Base-by-base conservation (phyloP, 2,888 invertebrate species). In the Cryptocheilus praepositus region DNA sequence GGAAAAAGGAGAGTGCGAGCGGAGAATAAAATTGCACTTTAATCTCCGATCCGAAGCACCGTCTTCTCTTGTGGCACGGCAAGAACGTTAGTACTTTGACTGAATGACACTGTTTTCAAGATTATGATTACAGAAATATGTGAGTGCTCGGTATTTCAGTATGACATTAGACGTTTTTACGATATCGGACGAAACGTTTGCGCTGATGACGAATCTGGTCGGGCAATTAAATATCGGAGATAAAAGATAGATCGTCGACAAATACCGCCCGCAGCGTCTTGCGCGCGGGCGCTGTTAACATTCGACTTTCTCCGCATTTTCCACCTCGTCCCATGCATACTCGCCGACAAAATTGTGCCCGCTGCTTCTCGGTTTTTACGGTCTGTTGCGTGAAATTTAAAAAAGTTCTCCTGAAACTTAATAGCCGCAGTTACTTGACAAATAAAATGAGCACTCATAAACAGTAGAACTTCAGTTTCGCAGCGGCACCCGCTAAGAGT, bases 201-300 rank as follows among this genome's bases (percentile, higher is more conserved):
- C 25, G 25, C 3, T 4, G 45, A 45, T 8, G 16, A n/a, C 3
- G 2, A 71, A 65, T 78, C 76, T 80, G 80, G 80, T 77, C 79
- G 76, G 80, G 83, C 83, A 82, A 83, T 85, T 82, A 84, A 82
- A 81, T 81, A 83, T 85, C 81, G 81, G 67, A 79, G 82, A 82
- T 83, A 80, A 83, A 83, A 79, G 67, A 74, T 79, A 79, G 7
- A 1, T 1, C n/a, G 36, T 36, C 36, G 11, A 36, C 13, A 16
- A 49, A 18, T 16, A 49, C 8, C 16, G n/a, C 49, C 16, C 8
- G 49, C 49, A 11, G 11, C 1, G 8, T 49, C n/a, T 49, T 8
- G 2, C 49, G 1, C n/a, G 16, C 16, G 49, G 16, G 49, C 18
- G 4, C 16, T n/a, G 3, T 4, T 49, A 18, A 49, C 16, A 49